These are phyloP conservation scores for Lepilemur ruficaudatus DNA, from an alignment of 2,797 vertebrate species.

Conservation along the genomic window DNA sequence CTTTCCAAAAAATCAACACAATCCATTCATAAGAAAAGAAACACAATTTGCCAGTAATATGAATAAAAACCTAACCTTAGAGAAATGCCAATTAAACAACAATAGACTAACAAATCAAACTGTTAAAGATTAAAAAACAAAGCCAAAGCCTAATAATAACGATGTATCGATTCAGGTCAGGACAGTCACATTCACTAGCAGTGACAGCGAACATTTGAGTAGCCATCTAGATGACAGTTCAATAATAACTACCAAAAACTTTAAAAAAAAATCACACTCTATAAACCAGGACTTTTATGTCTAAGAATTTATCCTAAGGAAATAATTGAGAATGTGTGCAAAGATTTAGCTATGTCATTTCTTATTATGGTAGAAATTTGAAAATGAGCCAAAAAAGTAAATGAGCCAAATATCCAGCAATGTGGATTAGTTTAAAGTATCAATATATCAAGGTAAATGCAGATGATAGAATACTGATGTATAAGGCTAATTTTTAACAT, in stretches of 20 bases:
- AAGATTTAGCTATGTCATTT: background rate
- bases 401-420: background rate
- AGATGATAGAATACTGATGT: background rate
- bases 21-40: constrained; percentile 5
- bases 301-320: background rate
- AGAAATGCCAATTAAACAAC: constrained; percentile 17
- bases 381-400: background rate
- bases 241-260: background rate
- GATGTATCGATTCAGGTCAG: background rate
- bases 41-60: background rate
- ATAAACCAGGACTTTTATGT: background rate
- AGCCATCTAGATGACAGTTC: background rate
- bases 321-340: background rate
- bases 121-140: background rate
- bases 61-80: background rate
- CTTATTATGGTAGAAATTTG: background rate
- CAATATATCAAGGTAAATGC: background rate
- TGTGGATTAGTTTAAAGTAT: background rate
- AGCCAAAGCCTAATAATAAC: background rate
- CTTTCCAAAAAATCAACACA: background rate
- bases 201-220: background rate
- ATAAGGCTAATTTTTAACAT: background rate
- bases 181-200: background rate
- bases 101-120: background rate
- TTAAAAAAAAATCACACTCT: background rate